phyloP scores from a whole-genome alignment of 2,888 invertebrate species.

The Fissipunctia ypsillon region DNA sequence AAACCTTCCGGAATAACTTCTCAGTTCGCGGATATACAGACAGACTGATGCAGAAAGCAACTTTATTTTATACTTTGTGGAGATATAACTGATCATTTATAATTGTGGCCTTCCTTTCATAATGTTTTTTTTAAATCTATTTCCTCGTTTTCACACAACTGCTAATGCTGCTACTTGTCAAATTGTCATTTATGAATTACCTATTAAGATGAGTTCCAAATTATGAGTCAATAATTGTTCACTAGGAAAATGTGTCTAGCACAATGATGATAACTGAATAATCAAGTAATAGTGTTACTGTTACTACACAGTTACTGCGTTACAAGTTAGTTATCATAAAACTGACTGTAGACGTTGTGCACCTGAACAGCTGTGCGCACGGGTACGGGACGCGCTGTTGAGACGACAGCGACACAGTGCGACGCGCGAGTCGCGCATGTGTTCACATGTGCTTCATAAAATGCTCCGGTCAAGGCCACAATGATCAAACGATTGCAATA shows the following conservation, averaged over 20 bases:
- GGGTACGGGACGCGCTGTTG: background rate
- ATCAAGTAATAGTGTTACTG: background rate
- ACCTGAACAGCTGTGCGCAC: background rate
- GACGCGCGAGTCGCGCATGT: background rate
- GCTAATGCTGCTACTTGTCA: background rate
- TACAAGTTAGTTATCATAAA: background rate
- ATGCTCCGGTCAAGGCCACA: constrained; percentile 20
- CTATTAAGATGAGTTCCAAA: background rate
- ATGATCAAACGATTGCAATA: background rate
- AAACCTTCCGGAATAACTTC: too few relatives aligned
- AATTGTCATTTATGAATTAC: background rate
- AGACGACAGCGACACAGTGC: background rate
- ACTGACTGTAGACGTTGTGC: background rate
- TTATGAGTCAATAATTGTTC: background rate
- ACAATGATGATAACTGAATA: background rate
- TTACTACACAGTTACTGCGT: background rate
- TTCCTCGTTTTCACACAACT: background rate
- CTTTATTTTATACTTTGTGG: too few relatives aligned
- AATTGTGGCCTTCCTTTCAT: background rate
- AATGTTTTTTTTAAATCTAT: background rate
- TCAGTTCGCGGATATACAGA: too few relatives aligned
- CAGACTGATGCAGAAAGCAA: too few relatives aligned
- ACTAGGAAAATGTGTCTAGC: background rate
- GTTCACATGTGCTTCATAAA: constrained; percentile 4
- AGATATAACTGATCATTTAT: background rate